phyloP scores from a whole-genome alignment of 2,797 vertebrate genomes.

The Ceryle rudis region DNA sequence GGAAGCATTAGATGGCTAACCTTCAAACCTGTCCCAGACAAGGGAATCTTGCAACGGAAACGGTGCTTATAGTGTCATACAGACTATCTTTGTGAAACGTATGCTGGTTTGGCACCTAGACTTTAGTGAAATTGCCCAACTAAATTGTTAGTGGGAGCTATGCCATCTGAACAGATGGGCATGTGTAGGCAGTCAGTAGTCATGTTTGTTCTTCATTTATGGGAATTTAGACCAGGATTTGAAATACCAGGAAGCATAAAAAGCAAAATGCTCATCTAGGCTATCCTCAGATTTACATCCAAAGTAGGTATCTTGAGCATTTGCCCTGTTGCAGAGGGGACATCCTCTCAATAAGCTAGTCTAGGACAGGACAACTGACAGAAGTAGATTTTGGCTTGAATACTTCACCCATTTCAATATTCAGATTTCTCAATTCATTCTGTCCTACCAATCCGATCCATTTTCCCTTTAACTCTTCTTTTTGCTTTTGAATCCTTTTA shows the following conservation, averaged over 20 bases:
- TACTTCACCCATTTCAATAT: not conserved
- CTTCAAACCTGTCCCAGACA: constrained; percentile 30
- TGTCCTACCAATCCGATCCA: not conserved
- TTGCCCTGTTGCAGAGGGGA: not conserved
- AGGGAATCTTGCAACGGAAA: constrained; percentile 14
- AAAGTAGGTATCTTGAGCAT: not conserved
- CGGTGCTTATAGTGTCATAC: not conserved
- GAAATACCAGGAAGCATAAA: constrained; percentile 49
- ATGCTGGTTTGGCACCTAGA: constrained; percentile 67
- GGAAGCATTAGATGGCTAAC: not conserved
- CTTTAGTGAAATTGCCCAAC: constrained; percentile 58
- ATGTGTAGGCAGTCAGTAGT: constrained; percentile 66
- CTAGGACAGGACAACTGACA: not conserved
- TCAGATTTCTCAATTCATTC: not conserved
- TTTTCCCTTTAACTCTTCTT: not conserved
- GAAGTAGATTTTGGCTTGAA: not conserved
- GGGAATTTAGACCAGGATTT: constrained; percentile 66
- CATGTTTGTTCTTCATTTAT: constrained; percentile 68
- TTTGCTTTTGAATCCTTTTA: constrained; percentile 34
- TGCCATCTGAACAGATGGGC: constrained; percentile 74
- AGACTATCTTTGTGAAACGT: constrained; percentile 58
- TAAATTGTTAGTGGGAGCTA: constrained; percentile 64
- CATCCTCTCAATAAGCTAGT: not conserved
- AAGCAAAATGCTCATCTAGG: not conserved
- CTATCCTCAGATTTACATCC: not conserved